Evolutionary conservation across 2,888 invertebrate genomes (phyloP).

Genomic region (Melanchra persicariae): DNA sequence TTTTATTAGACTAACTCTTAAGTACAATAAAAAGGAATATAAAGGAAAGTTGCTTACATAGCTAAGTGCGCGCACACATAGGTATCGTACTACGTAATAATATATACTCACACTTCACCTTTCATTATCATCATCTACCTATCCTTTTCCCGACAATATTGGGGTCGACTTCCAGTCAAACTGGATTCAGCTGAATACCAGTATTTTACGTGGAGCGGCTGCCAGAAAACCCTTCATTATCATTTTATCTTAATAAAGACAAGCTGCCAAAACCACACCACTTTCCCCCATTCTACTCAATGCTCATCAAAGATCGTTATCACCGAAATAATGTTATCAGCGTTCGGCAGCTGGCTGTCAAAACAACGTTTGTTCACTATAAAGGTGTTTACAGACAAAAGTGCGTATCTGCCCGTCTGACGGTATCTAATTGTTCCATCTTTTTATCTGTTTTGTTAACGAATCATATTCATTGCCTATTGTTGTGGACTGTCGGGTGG

Average conservation of each 20-base stretch:
- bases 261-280: conserved; percentile 35
- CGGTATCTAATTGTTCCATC: conserved; percentile 85
- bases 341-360: conserved; percentile 84
- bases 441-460: conserved; percentile 84
- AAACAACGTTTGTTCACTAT: conserved; percentile 85
- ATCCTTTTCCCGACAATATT: too few species aligned
- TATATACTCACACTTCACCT: too few species aligned
- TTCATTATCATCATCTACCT: too few species aligned
- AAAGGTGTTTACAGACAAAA: conserved; percentile 88
- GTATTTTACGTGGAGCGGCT: too few species aligned
- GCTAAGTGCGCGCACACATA: too few species aligned
- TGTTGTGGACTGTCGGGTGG: conserved; percentile 55
- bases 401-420: conserved; percentile 71
- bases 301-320: conserved; percentile 53
- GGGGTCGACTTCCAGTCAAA: too few species aligned
- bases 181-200: too few species aligned
- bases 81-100: too few species aligned
- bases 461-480: conserved; percentile 71
- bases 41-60: too few species aligned
- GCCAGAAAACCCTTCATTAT: background rate
- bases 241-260: conserved; percentile 19
- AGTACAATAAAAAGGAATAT: too few species aligned
- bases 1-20: too few species aligned
- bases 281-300: conserved; percentile 55
- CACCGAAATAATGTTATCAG: conserved; percentile 77